Base-by-base conservation (phyloP, 2,113 vertebrate species). In the Rhipidura dahli region DNA sequence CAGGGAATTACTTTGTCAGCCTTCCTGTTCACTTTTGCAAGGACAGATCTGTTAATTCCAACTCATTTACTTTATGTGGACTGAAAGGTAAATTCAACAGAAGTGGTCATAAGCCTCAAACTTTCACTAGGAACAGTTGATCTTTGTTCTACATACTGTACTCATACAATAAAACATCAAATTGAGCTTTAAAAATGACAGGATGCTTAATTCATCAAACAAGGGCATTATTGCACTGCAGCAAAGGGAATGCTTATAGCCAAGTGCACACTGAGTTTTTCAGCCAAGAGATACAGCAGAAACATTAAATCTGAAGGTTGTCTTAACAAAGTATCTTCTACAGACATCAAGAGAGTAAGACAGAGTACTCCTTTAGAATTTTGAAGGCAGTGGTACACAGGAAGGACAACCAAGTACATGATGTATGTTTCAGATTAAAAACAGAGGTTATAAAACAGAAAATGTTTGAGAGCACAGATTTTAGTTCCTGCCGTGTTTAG, bases 291-390 rank as follows among this genome's bases (percentile, higher is more conserved):
- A 92, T 96, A 51, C 69, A 81, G 91, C 96, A 96, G 98, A 98
- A 98, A 93, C 87, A 94, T 97, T 97, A 95, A 98, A 97, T 98
- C 97, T 98, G 96, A 98, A 98, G 94, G 71, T 92, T 97, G 93
- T 95, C 91, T 94, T 97, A 95, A 95, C 96, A 96, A 95, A 94
- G 80, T 83, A 83, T 96, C 94, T 94, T 90, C 88, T 91, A 93
- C 90, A 95, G 90, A 95, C 76, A 92, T 95, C 95, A 97, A 84
- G 85, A 71, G 76, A 89, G 51, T 92, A 96, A 77, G 90, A 90
- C 42, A 94, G 84, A 96, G 61, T 37, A 90, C 90, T 96, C 84
- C 75, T 83, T 71, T 70, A 97, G 96, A 97, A 97, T 98, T 98
- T 97, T 96, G 97, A 98, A 98, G 94, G 91, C 88, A 94, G 83